Evolutionary conservation across 2,888 invertebrate species (phyloP).

Genomic region (Caenorhabditis sp.): DNA sequence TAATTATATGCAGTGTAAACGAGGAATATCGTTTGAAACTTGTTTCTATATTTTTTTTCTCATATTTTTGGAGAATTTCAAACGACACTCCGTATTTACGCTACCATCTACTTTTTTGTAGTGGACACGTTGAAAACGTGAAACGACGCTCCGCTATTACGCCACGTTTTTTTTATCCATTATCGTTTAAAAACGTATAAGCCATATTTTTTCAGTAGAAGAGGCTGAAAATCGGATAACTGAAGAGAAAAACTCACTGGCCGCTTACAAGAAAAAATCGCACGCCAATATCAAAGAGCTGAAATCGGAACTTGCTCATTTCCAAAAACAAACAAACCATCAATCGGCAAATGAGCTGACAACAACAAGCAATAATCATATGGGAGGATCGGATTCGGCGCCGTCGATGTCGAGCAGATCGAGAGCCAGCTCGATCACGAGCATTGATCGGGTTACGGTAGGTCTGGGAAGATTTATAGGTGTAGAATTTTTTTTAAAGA

Average conservation of each 20-base stretch:
- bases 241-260: conserved; percentile 38
- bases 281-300: conserved; percentile 41
- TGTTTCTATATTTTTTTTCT: too few relatives aligned
- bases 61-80: too few relatives aligned
- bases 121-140: too few relatives aligned
- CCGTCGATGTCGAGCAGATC: conserved; percentile 45
- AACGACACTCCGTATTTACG: too few relatives aligned
- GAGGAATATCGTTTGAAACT: too few relatives aligned
- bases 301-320: conserved; percentile 34
- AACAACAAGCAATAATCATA: background rate
- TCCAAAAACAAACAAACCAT: conserved; percentile 12
- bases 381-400: conserved; percentile 18
- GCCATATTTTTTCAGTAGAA: conserved; percentile 24
- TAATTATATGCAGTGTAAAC: too few relatives aligned
- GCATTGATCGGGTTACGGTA: conserved; percentile 55
- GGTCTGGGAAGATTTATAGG: too few relatives aligned
- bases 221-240: conserved; percentile 24
- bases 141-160: too few relatives aligned
- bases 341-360: background rate
- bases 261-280: conserved; percentile 45
- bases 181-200: too few relatives aligned
- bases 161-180: too few relatives aligned
- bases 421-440: conserved; percentile 51
- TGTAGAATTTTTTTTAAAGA: background rate
- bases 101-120: too few relatives aligned